Conservation (phyloP, 37 sponge, comb jelly and placozoan genomes). For the Agelas oroides region DNA sequence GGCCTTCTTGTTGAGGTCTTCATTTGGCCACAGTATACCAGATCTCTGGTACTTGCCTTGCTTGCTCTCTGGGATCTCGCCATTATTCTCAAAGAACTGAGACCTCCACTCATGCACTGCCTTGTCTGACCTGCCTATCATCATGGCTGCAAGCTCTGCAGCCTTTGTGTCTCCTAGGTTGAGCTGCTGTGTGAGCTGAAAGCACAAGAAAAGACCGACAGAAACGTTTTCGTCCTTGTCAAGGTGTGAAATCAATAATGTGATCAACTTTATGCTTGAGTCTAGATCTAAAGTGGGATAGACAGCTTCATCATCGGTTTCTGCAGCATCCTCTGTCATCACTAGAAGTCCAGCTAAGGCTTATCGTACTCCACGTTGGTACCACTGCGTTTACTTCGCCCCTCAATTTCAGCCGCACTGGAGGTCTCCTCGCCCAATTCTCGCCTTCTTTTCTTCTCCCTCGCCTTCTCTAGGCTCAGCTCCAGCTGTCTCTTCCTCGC, state of each 20-base stretch:
- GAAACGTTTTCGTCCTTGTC: constrained; percentile 34
- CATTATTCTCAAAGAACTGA: constrained; percentile 19
- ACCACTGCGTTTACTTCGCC: too few species aligned
- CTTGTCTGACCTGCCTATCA: constrained; percentile 53
- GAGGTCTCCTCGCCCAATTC: not conserved
- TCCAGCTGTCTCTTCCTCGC: constrained; percentile 37
- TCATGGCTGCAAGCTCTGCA: constrained; percentile 61
- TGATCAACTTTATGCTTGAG: constrained; percentile 32
- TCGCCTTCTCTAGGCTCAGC: constrained; percentile 19
- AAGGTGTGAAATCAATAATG: constrained; percentile 15
- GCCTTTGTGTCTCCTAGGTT: constrained; percentile 32
- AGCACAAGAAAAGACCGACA: constrained; percentile 53
- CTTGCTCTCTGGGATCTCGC: constrained; percentile 34
- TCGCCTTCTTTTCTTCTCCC: constrained; percentile 34
- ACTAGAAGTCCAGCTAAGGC: constrained; percentile 16
- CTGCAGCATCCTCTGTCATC: constrained; percentile 49
- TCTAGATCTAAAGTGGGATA: constrained; percentile 55
- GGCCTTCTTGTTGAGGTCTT: constrained; percentile 38
- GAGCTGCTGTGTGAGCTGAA: constrained; percentile 20
- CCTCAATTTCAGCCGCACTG: too few species aligned
- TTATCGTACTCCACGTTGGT: not conserved
- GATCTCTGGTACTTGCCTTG: constrained; percentile 52
- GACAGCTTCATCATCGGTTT: constrained; percentile 61
- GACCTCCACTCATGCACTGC: constrained; percentile 45
- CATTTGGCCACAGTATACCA: constrained; percentile 45